Conservation (phyloP, 2,797 vertebrate genomes). For the Tenualosa ilisha region DNA sequence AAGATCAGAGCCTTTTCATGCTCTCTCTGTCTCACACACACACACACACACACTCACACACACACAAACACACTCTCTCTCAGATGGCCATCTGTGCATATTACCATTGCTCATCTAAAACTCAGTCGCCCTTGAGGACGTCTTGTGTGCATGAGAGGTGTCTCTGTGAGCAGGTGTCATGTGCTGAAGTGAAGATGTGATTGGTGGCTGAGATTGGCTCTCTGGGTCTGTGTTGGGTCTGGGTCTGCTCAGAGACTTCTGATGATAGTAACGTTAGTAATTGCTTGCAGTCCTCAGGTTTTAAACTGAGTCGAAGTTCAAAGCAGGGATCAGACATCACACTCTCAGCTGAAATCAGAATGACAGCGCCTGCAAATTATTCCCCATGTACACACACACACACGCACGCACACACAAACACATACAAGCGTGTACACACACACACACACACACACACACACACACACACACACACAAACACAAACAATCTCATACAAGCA, state of each 20-base stretch:
- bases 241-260: neutral
- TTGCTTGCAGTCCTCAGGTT: constrained; percentile 40
- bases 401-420: neutral
- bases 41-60: neutral
- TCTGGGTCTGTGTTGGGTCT: neutral
- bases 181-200: neutral
- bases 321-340: constrained; percentile 43
- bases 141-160: neutral
- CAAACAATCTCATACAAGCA: neutral
- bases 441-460: neutral
- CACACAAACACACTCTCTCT: neutral
- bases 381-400: neutral
- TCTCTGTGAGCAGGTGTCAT: neutral
- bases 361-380: constrained; percentile 37
- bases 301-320: constrained; percentile 42
- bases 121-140: neutral
- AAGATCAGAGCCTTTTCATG: neutral
- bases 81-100: neutral
- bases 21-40: neutral
- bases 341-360: constrained; percentile 43
- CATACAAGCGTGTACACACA: neutral
- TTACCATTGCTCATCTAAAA: neutral
- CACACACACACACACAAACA: neutral
- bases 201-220: neutral
- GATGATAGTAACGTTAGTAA: constrained; percentile 39